phyloP scores from a whole-genome alignment of 1,140 invertebrate species.

The Harpegnathos saltator region DNA sequence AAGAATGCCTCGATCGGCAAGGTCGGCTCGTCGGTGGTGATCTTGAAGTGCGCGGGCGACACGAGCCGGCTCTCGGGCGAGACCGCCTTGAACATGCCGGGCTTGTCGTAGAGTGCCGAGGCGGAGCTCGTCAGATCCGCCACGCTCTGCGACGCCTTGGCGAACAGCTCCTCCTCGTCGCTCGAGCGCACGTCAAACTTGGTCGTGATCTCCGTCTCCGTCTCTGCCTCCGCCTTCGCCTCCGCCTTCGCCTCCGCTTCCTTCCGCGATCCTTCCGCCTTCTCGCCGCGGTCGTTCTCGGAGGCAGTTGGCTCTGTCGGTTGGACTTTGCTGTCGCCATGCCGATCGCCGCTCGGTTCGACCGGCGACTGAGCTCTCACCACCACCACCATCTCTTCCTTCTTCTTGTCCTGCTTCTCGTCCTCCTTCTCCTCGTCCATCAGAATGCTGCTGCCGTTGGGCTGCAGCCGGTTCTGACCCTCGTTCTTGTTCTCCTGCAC shows the following conservation, averaged over 20 bases:
- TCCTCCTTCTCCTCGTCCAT: not conserved
- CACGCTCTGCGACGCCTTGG: constrained; percentile 84
- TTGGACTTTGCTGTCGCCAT: constrained; percentile 8
- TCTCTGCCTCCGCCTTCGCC: no score
- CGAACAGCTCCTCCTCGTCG: constrained; percentile 82
- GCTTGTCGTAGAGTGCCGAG: constrained; percentile 84
- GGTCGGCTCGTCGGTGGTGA: constrained; percentile 85
- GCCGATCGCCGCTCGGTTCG: not conserved
- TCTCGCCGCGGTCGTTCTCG: not conserved
- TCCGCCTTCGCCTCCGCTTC: not conserved
- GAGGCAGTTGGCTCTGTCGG: not conserved
- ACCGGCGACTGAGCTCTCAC: constrained; percentile 1
- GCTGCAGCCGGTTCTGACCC: not conserved
- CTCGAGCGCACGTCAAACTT: constrained; percentile 6
- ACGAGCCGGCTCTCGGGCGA: constrained; percentile 80
- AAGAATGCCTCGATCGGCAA: constrained; percentile 87
- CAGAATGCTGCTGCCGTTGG: not conserved
- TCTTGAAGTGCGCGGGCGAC: constrained; percentile 78
- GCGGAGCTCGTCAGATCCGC: constrained; percentile 86
- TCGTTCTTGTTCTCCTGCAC: constrained; percentile 31
- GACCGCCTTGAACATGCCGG: constrained; percentile 84
- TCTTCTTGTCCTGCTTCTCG: not conserved
- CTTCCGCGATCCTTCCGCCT: not conserved
- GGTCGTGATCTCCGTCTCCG: not conserved
- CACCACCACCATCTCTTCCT: not conserved